Evolutionary conservation across 2,113 vertebrate genomes (phyloP), one percentile per base, ranked within the genome.

Genomic region (Nymphicus hollandicus): DNA sequence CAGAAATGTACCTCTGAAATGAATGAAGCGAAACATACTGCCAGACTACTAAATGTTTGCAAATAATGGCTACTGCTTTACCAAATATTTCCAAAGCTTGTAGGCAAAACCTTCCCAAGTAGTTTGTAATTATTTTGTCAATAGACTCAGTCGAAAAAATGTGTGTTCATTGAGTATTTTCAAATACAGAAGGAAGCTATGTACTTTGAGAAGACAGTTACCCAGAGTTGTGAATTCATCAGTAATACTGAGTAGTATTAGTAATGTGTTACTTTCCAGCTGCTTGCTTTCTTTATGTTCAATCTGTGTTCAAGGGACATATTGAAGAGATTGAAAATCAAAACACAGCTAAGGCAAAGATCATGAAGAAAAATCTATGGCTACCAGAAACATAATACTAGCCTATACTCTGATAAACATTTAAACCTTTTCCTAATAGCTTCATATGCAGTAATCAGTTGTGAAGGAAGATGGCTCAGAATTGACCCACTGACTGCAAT

Each of bases 401-500:
- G 28, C 22, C 53, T 27, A 71, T 76, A 25, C 44, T 15, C 56
- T 41, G 41, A 68, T 41, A 81, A 24, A 58, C 8, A n/a, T 79
- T 84, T 74, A 82, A 88, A 66, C 5, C 2, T 27, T 84, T 88
- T 84, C n/a, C 56, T 88, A 41, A n/a, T 29, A 72, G 37, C 61
- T 87, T 76, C 11, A 35, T 43, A 41, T 22, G 25, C 25, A 89
- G 49, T 69, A 92, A 85, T 82, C 73, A 58, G 11, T 58, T 73
- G 31, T 9, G 16, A 69, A 56, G 56, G 78, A 81, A 93, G 86
- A 72, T 23, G 72, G 55, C 71, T 86, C 43, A 49, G 66, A 93
- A 88, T 0, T 81, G 60, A 66, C 64, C 43, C 24, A 20, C 43
- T 0, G 0, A 71, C 58, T 0, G 3, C 27, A 52, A 6, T 66